A percentile compares a stretch with the other conserved stretches of the same genome.
phyloP scores from a whole-genome alignment of 2,113 vertebrate species.

The Montifringilla adamsi region DNA sequence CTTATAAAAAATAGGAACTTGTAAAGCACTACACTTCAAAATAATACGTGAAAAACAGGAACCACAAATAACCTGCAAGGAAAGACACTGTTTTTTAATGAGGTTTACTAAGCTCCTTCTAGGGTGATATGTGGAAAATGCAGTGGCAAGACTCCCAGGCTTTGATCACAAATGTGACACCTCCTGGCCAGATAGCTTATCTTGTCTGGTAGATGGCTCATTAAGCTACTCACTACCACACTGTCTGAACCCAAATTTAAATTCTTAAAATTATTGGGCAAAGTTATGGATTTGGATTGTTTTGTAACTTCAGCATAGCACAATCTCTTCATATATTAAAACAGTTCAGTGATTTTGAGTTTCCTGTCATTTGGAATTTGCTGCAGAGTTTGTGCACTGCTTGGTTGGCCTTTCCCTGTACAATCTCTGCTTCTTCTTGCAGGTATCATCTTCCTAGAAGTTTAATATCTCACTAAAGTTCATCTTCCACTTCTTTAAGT shows the following conservation, averaged over 20 bases:
- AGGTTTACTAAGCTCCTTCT: background rate
- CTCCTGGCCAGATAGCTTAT: background rate
- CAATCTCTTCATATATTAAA: background rate
- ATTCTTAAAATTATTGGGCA: background rate
- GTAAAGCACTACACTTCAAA: background rate
- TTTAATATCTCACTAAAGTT: background rate
- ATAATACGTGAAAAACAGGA: background rate
- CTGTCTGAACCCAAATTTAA: background rate
- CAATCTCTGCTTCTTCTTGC: background rate
- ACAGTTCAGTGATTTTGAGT: background rate
- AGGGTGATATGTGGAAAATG: background rate
- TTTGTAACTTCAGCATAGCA: background rate
- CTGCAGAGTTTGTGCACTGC: background rate
- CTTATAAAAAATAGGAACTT: background rate
- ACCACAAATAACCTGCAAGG: background rate
- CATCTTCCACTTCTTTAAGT: background rate
- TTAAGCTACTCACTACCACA: background rate
- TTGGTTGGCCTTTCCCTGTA: background rate
- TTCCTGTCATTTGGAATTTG: background rate
- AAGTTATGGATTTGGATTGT: background rate
- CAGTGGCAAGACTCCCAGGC: background rate
- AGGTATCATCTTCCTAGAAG: background rate
- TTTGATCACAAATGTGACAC: background rate
- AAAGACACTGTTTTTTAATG: background rate
- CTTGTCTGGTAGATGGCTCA: background rate